These are phyloP conservation scores for Cephus nigrinus DNA, from an alignment of 2,888 invertebrate species.

Conservation along the genomic window DNA sequence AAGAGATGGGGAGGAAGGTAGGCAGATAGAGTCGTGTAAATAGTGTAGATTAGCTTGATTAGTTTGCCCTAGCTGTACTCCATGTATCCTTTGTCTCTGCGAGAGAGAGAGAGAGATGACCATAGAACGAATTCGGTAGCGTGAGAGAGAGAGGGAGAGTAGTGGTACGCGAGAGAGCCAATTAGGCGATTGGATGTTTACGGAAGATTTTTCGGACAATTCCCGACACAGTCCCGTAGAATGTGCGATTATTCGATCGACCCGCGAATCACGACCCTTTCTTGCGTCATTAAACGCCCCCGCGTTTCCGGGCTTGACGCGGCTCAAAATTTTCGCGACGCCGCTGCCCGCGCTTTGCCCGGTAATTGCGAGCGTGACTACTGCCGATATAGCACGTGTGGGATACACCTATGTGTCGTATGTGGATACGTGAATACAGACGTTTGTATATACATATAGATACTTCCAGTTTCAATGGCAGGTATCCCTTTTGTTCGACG, in stretches of 20 bases:
- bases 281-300: not conserved
- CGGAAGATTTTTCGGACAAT: slow-evolving; percentile 29
- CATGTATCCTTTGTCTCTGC: slow-evolving; percentile 34
- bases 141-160: slow-evolving; percentile 18
- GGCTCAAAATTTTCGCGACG: not conserved
- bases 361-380: not conserved
- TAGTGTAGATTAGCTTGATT: slow-evolving; percentile 46
- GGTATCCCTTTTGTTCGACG: not conserved
- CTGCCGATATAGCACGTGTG: not conserved
- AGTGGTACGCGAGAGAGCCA: slow-evolving; percentile 10
- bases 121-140: slow-evolving; percentile 9
- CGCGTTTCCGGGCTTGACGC: not conserved
- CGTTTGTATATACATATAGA: not conserved
- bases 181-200: slow-evolving; percentile 37
- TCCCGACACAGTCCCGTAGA: not conserved
- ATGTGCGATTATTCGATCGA: not conserved
- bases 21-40: slow-evolving; percentile 36
- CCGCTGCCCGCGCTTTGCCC: not conserved
- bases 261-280: not conserved
- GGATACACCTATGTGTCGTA: not conserved
- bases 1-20: not conserved
- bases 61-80: slow-evolving; percentile 41
- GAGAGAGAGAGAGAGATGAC: slow-evolving; percentile 16
- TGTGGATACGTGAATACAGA: no score
- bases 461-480: not conserved